Conservation (phyloP, 2,888 invertebrate genomes). For the Pherbina coryleti region DNA sequence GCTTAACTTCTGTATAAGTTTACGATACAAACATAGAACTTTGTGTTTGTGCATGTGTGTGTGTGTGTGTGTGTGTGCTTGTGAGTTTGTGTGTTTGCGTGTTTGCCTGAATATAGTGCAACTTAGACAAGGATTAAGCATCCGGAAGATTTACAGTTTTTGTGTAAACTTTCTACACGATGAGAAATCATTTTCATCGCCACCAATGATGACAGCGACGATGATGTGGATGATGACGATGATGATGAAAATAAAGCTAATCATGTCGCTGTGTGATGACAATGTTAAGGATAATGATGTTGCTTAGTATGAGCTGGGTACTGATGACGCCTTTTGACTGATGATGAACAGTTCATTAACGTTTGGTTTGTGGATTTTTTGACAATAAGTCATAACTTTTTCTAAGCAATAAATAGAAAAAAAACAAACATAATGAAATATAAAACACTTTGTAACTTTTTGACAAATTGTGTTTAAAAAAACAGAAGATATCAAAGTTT, state of each 20-base stretch:
- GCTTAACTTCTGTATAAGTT: not conserved
- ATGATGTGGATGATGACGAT: not conserved
- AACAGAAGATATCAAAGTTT: too few species aligned
- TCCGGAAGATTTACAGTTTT: slow-evolving; percentile 14
- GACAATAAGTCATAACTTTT: too few species aligned
- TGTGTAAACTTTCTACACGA: not conserved
- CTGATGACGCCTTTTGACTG: not conserved
- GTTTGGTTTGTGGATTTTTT: not conserved
- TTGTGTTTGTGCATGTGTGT: not conserved
- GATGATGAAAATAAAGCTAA: not conserved
- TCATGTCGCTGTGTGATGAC: not conserved
- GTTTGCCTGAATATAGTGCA: not conserved
- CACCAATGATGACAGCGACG: not conserved
- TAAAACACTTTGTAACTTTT: too few species aligned
- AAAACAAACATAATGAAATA: too few species aligned
- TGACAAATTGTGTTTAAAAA: too few species aligned
- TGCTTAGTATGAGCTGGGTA: not conserved
- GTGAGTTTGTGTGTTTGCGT: not conserved
- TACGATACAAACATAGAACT: not conserved
- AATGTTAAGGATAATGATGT: slow-evolving; percentile 5
- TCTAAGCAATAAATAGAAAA: too few species aligned
- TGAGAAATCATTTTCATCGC: slow-evolving; percentile 13
- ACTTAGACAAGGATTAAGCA: not conserved
- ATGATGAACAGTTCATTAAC: not conserved
- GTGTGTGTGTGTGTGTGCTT: not conserved